Evolutionary conservation across 2,888 invertebrate genomes (phyloP), one percentile per base, ranked within the genome.

Genomic region (Phrixothrix hirtus): DNA sequence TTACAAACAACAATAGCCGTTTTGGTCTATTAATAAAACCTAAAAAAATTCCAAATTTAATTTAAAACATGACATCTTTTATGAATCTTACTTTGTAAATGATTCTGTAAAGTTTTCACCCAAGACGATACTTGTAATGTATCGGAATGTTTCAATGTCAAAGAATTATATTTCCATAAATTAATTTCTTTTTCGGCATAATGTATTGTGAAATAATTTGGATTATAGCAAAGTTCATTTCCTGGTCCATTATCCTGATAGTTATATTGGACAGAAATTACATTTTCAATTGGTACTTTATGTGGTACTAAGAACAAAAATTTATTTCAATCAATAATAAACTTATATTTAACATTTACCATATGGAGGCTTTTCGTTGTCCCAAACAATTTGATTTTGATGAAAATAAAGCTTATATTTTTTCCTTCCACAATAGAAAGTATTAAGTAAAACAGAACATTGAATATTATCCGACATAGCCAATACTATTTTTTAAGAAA

Each of bases 1-100:
- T 93, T 1, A 93, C 83, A 75, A 93, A 91, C 10, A 92, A 78
- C 39, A 92, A 74, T 30, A 93, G 75, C 36, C 81, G 83, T 60
- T 83, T 83, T 2, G 92, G 89, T 39, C 92, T 80, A 64, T 77
- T 76, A 2, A 69, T 70, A 30, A 81, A 72, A 59, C 73, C 83
- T 83, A 21, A 25, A 41, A 41, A 6, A 29, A 12, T 10, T 9
- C 10, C 17, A 11, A 10, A 16, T 6, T 7, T 36, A 36, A 12
- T 16, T 11, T 17, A 1, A 11, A 1, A 7, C 2, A 1, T 9
- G 0, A 5, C 15, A 2, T 25, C 1, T 1, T 7, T 6, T 21
- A 21, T 21, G 3, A 14, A 9, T 72, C 77, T 74, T 63, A 81
- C 82, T 76, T 61, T 75, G 71, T 45, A 82, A 69, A 64, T 78